Evolutionary conservation across 2,113 vertebrate genomes (phyloP).

Genomic region (Semicossyphus pulcher): DNA sequence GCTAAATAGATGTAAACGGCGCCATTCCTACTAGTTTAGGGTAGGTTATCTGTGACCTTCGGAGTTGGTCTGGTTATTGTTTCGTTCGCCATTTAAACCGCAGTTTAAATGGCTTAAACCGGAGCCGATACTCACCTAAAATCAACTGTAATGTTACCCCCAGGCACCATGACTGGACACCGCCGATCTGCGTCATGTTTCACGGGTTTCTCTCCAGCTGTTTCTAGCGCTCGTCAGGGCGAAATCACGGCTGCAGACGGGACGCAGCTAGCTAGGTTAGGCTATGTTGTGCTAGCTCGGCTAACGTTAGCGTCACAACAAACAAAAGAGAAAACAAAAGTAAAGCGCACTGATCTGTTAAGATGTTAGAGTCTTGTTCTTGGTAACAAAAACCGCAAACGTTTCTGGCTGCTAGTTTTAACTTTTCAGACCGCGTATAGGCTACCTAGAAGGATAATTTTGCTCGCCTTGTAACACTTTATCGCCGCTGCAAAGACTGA

Average conservation of each 20-base stretch:
- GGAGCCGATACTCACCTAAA: constrained; percentile 68
- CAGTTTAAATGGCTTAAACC: neutral
- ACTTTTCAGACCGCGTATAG: neutral
- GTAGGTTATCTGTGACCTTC: too few relatives aligned
- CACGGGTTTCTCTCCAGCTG: constrained; percentile 2
- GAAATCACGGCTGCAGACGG: constrained; percentile 16
- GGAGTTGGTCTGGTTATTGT: neutral
- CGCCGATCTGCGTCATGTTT: constrained; percentile 65
- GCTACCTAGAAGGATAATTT: neutral
- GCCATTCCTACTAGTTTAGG: too few relatives aligned
- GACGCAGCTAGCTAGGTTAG: constrained; percentile 17
- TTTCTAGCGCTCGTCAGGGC: neutral
- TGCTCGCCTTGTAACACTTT: neutral
- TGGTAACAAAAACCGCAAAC: rapidly evolving
- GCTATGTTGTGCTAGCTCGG: constrained; percentile 34
- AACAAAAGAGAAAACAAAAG: neutral
- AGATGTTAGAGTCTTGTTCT: neutral
- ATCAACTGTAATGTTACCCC: constrained; percentile 57
- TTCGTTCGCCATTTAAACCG: neutral
- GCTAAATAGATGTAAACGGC: too few relatives aligned
- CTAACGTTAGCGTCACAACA: constrained; percentile 44
- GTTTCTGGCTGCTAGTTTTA: neutral
- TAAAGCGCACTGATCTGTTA: neutral
- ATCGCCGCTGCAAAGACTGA: constrained; percentile 20
- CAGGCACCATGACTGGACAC: constrained; percentile 48